Base-by-base conservation (phyloP, 2,888 invertebrate species). In the Pediacus dermestoides region DNA sequence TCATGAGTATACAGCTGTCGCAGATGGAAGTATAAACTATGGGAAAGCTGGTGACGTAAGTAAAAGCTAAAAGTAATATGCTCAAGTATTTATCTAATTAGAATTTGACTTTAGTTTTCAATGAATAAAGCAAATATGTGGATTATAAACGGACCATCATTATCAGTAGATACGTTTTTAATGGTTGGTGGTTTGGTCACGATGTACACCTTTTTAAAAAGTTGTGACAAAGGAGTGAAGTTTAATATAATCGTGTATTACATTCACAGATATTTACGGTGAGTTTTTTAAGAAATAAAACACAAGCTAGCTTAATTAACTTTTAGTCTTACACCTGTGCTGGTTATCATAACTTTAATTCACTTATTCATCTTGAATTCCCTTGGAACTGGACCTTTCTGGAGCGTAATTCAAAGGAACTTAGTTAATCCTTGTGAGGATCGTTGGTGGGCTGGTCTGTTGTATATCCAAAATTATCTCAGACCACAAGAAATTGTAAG, bases 101-200 rank as follows among this genome's bases (percentile, higher is more conserved):
- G n/a, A n/a, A n/a, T n/a, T n/a, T n/a, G n/a, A n/a, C n/a, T n/a
- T n/a, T n/a, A n/a, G n/a, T n/a, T n/a, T n/a, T n/a, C n/a, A n/a
- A n/a, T n/a, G n/a, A 2, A 30, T 31, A 8, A 18, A 18, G 18
- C 4, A 18, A 18, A 18, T 10, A 46, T 43, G 30, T 46, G 45
- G 30, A 16, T 62, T 44, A 73, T 60, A 75, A 18, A 4, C 6
- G 18, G 18, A 18, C 8, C 66, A 50, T 40, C 75, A 0, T 64
- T 77, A 2, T 72, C 76, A 1, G 80, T 81, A 1, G 81, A 81
- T 39, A 75, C 79, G 0, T 81, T 81, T 61, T 77, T 81, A 53
- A 63, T 76, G 18, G 61, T 80, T 51, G 77, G 77, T 47, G 80
- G 80, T 1, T 58, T 80, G 27, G 60, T 81, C 1, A 73, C 72